A percentile compares a stretch with the other conserved stretches of the same genome.
phyloP scores from a whole-genome alignment of 2,113 vertebrate genomes.

The Piaya cayana region DNA sequence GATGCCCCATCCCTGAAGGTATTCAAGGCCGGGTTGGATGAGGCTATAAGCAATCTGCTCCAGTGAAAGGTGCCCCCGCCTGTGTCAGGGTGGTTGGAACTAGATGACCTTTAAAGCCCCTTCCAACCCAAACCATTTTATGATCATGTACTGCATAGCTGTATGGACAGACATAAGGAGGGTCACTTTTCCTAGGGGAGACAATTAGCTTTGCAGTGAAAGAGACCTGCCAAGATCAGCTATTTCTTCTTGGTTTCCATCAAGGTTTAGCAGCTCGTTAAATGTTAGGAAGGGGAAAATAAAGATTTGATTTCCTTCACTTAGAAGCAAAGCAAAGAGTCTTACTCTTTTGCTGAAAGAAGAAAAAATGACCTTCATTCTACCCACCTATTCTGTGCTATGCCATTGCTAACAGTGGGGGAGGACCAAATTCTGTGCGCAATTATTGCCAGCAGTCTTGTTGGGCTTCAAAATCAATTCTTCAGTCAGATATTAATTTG shows the following conservation, averaged over 20 bases:
- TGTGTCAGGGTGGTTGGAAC: no score
- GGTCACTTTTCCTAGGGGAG: neutral
- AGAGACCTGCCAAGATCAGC: neutral
- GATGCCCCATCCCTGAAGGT: no score
- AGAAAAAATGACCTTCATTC: neutral
- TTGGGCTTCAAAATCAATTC: neutral
- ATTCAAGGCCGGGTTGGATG: no score
- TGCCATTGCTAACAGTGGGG: neutral
- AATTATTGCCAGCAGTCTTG: neutral
- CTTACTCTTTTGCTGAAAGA: neutral
- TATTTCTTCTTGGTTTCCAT: neutral
- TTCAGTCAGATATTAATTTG: constrained; percentile 19
- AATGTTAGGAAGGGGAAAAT: neutral
- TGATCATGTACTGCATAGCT: neutral
- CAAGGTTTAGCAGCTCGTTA: constrained; percentile 2
- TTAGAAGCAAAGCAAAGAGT: neutral
- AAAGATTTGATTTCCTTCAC: neutral
- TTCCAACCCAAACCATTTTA: no score
- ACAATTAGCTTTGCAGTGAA: neutral
- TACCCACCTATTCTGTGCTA: neutral
- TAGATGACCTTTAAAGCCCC: no score
- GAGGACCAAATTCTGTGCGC: neutral
- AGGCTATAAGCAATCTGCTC: no score
- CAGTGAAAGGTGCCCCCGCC: no score
- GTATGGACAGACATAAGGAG: neutral